phyloP scores from a whole-genome alignment of 2,888 invertebrate genomes.

The Andricus curvator region DNA sequence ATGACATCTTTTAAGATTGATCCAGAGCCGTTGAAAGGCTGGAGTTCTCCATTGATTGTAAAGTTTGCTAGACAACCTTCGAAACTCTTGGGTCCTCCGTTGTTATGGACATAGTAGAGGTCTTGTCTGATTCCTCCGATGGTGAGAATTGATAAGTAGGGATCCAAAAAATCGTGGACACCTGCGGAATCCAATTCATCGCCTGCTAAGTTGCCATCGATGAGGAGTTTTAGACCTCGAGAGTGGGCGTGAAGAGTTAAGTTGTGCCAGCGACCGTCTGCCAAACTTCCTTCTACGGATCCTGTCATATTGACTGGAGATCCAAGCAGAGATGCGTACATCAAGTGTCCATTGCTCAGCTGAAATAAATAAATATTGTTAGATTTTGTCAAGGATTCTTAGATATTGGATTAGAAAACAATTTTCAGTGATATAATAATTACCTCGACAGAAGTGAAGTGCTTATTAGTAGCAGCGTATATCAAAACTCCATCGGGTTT shows the following conservation, averaged over 20 bases:
- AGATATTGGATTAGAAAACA: constrained; percentile 19
- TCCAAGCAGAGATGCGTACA: constrained; percentile 89
- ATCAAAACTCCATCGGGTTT: constrained; percentile 89
- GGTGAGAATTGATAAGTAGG: constrained; percentile 89
- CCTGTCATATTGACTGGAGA: constrained; percentile 91
- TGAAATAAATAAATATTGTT: constrained; percentile 60
- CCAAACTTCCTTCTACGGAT: constrained; percentile 81
- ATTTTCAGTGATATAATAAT: constrained; percentile 8
- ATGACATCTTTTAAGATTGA: constrained; percentile 87
- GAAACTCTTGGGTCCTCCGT: constrained; percentile 83
- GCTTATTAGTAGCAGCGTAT: constrained; percentile 91
- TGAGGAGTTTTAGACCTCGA: constrained; percentile 85
- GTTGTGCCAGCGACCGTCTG: constrained; percentile 95
- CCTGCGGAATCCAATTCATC: constrained; percentile 92
- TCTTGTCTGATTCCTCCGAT: constrained; percentile 88
- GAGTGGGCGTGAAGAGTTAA: constrained; percentile 87
- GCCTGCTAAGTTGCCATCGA: constrained; percentile 87
- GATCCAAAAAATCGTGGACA: constrained; percentile 95
- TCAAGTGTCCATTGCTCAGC: constrained; percentile 86
- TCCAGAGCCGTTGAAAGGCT: constrained; percentile 93
- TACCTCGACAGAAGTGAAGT: constrained; percentile 90
- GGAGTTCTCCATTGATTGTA: constrained; percentile 92
- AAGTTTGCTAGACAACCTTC: constrained; percentile 95
- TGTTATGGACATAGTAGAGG: constrained; percentile 80
- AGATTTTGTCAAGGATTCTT: not conserved